phyloP scores from a whole-genome alignment of 2,113 vertebrate genomes.

The Atractosteus spatula region DNA sequence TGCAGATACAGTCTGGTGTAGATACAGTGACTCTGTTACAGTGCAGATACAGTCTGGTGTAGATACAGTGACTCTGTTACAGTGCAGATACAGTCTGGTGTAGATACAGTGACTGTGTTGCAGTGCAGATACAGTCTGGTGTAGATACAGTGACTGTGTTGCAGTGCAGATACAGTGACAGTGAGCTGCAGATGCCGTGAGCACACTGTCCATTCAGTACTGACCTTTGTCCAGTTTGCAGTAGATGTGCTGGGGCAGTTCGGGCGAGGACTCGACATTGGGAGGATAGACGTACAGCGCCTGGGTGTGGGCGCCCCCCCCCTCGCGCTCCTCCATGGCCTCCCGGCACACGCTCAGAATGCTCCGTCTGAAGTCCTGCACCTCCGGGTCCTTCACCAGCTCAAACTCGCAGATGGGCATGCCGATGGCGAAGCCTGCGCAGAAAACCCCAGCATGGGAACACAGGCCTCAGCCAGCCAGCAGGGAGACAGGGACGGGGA shows the following conservation, averaged over 20 bases:
- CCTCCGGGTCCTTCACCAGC: conserved; percentile 59
- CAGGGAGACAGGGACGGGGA: background rate
- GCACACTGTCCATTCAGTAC: too few species aligned
- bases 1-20: too few species aligned
- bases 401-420: conserved; percentile 71
- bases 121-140: too few species aligned
- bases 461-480: background rate
- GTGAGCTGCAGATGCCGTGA: background rate
- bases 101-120: too few species aligned
- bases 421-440: conserved; percentile 66
- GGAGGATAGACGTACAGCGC: conserved; percentile 74
- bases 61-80: too few species aligned
- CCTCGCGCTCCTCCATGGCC: conserved; percentile 71
- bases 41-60: too few species aligned
- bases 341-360: conserved; percentile 69
- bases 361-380: conserved; percentile 56
- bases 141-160: too few species aligned
- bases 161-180: background rate
- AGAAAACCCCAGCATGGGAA: background rate
- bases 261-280: conserved; percentile 65
- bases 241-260: conserved; percentile 69
- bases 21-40: too few species aligned
- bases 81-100: too few species aligned
- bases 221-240: conserved; percentile 71
- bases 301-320: conserved; percentile 65